phyloP scores from a whole-genome alignment of 2,888 invertebrate species.

The Gordius sp. region DNA sequence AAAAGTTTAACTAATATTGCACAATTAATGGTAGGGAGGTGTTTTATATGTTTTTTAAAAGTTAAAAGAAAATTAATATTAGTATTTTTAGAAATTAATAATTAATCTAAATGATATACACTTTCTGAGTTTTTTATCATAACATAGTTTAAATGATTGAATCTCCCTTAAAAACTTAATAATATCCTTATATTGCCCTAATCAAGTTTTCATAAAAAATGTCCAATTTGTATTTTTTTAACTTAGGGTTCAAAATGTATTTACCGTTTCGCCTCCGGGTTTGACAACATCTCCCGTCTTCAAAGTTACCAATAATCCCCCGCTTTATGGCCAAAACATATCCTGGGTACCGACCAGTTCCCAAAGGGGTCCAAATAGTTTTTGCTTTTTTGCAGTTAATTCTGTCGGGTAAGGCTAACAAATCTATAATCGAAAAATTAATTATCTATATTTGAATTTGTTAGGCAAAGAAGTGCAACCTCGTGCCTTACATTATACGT shows the following conservation, averaged over 20 bases:
- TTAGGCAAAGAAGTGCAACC: conserved; percentile 11
- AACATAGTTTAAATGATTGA: not conserved
- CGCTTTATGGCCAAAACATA: conserved; percentile 1
- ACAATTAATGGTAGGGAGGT: too few species aligned
- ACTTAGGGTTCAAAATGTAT: conserved; percentile 3
- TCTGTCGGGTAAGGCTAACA: not conserved
- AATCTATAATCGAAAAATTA: too few species aligned
- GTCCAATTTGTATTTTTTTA: not conserved
- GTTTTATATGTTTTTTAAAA: too few species aligned
- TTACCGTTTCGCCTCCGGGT: conserved; percentile 7
- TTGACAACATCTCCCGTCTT: not conserved
- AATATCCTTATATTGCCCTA: too few species aligned
- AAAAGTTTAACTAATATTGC: too few species aligned
- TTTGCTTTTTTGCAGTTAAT: conserved; percentile 8
- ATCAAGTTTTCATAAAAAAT: too few species aligned
- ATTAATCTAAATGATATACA: too few species aligned
- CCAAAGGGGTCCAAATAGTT: conserved; percentile 4
- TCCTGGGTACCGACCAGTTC: not conserved
- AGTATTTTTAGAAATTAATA: too few species aligned
- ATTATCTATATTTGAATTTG: not conserved
- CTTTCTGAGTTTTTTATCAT: not conserved
- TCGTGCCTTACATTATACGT: conserved; percentile 3
- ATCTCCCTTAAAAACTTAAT: too few species aligned
- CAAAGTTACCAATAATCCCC: not conserved
- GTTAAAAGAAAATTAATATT: too few species aligned